These are phyloP conservation scores for Eucidaris tribuloides DNA, from an alignment of 35 echinoderm and acorn worm species.

Conservation along the genomic window DNA sequence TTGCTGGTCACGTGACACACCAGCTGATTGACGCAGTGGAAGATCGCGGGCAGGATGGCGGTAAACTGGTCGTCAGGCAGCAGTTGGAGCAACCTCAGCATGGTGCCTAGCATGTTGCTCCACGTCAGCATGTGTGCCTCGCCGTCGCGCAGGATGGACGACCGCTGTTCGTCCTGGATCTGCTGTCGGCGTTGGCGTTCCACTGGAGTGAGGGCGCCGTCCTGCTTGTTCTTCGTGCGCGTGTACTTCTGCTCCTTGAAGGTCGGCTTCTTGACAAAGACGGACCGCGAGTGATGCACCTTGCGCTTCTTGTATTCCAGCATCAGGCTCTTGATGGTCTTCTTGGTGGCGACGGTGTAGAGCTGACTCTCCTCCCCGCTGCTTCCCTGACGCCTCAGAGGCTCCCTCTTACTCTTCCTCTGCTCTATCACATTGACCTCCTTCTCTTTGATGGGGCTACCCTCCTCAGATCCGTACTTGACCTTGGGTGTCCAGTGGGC, in stretches of 20 bases:
- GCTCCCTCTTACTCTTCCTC: slow-evolving; percentile 8
- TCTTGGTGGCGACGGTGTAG: slow-evolving; percentile 88
- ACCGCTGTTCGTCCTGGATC: slow-evolving; percentile 82
- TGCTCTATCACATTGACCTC: slow-evolving; percentile 66
- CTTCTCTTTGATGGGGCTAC: slow-evolving; percentile 35
- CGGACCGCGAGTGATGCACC: slow-evolving; percentile 84
- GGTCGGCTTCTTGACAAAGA: slow-evolving; percentile 93
- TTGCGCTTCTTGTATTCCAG: slow-evolving; percentile 99
- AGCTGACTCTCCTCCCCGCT: slow-evolving; percentile 46
- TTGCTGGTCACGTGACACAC: slow-evolving; percentile 82
- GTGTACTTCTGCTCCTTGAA: slow-evolving; percentile 95
- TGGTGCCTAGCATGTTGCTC: slow-evolving; percentile 91
- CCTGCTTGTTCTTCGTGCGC: slow-evolving; percentile 46
- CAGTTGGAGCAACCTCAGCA: slow-evolving; percentile 86
- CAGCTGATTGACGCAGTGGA: slow-evolving; percentile 84
- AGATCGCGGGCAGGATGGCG: slow-evolving; percentile 73
- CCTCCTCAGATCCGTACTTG: slow-evolving; percentile 37
- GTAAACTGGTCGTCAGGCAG: slow-evolving; percentile 75
- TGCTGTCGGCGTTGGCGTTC: slow-evolving; percentile 73
- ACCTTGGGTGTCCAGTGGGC: slow-evolving; percentile 96
- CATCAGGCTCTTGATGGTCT: slow-evolving; percentile 99
- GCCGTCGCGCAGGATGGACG: slow-evolving; percentile 62
- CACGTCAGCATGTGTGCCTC: slow-evolving; percentile 88
- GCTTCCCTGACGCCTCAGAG: background rate
- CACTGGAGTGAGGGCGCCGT: slow-evolving; percentile 32